phyloP scores from a whole-genome alignment of 2,797 vertebrate species.

The Ctenosaura bakeri region DNA sequence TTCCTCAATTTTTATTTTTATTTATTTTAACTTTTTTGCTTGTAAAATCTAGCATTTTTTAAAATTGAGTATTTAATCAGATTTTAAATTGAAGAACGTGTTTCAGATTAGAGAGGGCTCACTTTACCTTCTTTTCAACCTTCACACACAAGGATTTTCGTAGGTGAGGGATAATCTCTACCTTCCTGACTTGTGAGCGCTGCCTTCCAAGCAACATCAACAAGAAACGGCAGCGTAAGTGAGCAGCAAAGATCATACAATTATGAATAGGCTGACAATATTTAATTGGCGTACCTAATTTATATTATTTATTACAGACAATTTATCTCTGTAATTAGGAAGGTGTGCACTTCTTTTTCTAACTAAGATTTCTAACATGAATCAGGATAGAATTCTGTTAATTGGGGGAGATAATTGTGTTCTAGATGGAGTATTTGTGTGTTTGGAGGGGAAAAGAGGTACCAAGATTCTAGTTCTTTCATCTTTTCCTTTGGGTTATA shows the following conservation, averaged over 20 bases:
- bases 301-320: background rate
- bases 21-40: background rate
- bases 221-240: background rate
- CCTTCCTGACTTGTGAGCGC: no score
- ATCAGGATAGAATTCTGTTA: background rate
- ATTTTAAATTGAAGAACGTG: background rate
- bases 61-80: background rate
- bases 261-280: background rate
- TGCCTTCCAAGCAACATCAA: background rate
- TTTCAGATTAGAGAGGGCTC: background rate
- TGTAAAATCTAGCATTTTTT: background rate
- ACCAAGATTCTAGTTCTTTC: background rate
- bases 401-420: background rate
- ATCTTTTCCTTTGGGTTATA: background rate
- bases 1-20: background rate
- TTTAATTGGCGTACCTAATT: background rate
- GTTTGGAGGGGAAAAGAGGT: no score
- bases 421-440: background rate
- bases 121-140: background rate
- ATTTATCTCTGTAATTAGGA: slow-evolving; percentile 11
- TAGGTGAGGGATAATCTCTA: background rate
- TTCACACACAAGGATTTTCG: background rate
- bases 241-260: background rate
- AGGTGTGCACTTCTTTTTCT: background rate
- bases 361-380: background rate